A percentile compares a stretch with the other conserved stretches of the same genome.
Conservation (phyloP, 2,113 vertebrate genomes). For the Echinops telfairi region DNA sequence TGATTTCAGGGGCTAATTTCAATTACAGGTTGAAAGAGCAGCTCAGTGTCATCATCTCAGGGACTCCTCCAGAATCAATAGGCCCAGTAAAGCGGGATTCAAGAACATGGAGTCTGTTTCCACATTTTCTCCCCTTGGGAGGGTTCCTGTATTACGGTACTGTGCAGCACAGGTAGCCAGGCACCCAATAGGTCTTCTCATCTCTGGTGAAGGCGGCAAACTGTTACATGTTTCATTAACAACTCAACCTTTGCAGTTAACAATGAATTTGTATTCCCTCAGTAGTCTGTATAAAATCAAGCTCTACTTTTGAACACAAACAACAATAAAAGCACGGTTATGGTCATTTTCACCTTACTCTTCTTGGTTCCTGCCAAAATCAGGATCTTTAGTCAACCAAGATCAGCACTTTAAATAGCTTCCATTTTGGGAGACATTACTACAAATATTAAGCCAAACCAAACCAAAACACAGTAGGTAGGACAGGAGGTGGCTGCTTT, state of each 20-base stretch:
- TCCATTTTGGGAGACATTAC: background rate
- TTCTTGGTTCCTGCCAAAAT: slow-evolving; percentile 30
- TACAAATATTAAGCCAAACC: background rate
- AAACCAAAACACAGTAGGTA: background rate
- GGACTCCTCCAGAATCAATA: background rate
- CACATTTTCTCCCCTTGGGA: background rate
- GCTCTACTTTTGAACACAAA: slow-evolving; percentile 12
- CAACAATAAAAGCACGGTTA: slow-evolving; percentile 33
- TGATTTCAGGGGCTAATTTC: background rate
- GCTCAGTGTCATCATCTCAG: background rate
- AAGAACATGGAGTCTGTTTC: background rate
- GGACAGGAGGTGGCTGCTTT: background rate
- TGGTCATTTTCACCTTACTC: background rate
- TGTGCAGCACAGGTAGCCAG: background rate
- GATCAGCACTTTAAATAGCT: background rate
- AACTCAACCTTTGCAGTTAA: slow-evolving; percentile 13
- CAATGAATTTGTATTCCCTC: background rate
- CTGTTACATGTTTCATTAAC: background rate
- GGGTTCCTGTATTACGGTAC: background rate
- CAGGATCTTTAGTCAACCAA: slow-evolving; percentile 17
- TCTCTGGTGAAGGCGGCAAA: background rate
- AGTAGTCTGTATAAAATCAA: background rate
- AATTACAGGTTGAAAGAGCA: background rate
- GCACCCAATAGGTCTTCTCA: background rate
- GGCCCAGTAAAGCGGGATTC: background rate